Evolutionary conservation across 1,140 invertebrate genomes (phyloP), one percentile per base, ranked within the genome.

Genomic region (Calephelis virginiensis): DNA sequence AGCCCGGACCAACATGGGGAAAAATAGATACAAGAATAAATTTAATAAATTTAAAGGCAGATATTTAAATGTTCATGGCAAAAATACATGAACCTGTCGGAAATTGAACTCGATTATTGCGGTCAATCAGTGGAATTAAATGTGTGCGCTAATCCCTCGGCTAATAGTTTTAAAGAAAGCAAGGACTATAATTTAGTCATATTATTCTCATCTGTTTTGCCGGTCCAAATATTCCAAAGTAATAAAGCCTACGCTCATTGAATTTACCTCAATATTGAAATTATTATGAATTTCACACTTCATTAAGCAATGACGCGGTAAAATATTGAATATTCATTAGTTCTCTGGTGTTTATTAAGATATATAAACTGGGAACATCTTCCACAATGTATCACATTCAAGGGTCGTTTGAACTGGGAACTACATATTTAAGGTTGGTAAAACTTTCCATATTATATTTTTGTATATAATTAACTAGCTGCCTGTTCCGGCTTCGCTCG

Each of bases 311-410:
- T 72, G 56, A 68, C 66, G 68, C 73, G 61, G 63, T 71, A 75
- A 76, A 72, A 75, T 72, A 61, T 69, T 78, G 78, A 81, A 82
- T 82, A 83, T 82, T 81, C 74, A 82, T 73, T 66, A 63, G 45
- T 62, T 62, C 46, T 59, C 47, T 49, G 47, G 62, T 48, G 45
- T 43, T 5, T 47, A 46, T 40, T 43, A 28, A 68, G 59, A 69
- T 64, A 70, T 81, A 80, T 80, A 82, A 76, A 82, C 75, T 40
- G 67, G 64, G 63, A 61, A 40, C 48, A 59, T 64, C 48, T 13
- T 14, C 48, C n/a, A 49, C n/a, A n/a, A 48, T 14, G 13, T 49
- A 49, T 49, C 48, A 13, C 8, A 49, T 48, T 66, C 56, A 63
- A 17, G 66, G 46, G 60, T 61, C 63, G 48, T 66, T 45, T 50